phyloP scores from a whole-genome alignment of 2,888 invertebrate genomes.

The Agelastica alni region DNA sequence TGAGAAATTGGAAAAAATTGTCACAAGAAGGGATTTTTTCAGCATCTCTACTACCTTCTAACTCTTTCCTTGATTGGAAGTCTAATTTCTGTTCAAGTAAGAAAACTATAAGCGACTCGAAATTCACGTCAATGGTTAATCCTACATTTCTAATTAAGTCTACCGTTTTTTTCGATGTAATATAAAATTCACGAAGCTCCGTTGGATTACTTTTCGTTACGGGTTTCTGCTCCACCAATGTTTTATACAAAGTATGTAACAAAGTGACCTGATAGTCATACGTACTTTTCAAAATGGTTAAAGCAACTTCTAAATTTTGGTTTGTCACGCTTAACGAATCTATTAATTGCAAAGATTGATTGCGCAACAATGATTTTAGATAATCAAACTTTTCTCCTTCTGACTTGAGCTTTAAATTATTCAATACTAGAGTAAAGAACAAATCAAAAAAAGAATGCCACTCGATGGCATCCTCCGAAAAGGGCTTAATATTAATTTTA shows the following conservation, averaged over 20 bases:
- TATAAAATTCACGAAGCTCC: too few relatives aligned
- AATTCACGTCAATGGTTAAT: too few relatives aligned
- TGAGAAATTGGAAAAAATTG: neutral
- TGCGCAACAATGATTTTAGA: neutral
- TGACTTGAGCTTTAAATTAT: neutral
- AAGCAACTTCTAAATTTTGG: neutral
- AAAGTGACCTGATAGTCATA: neutral
- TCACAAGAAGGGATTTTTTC: too few relatives aligned
- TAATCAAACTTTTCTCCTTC: too few relatives aligned
- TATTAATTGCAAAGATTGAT: neutral
- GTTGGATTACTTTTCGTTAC: too few relatives aligned
- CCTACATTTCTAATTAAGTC: too few relatives aligned
- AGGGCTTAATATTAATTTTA: neutral
- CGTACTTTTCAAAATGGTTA: neutral
- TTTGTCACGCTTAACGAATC: neutral
- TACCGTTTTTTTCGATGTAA: too few relatives aligned
- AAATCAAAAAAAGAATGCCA: neutral
- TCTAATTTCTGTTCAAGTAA: neutral
- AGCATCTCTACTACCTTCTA: neutral
- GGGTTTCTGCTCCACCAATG: too few relatives aligned
- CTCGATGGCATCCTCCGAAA: neutral
- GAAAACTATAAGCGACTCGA: too few relatives aligned
- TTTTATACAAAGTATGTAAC: neutral
- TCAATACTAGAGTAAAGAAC: neutral
- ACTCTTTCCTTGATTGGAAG: neutral